Base-by-base conservation (phyloP, 92 coral and sea anemone genomes). In the Zoanthus gigantus region DNA sequence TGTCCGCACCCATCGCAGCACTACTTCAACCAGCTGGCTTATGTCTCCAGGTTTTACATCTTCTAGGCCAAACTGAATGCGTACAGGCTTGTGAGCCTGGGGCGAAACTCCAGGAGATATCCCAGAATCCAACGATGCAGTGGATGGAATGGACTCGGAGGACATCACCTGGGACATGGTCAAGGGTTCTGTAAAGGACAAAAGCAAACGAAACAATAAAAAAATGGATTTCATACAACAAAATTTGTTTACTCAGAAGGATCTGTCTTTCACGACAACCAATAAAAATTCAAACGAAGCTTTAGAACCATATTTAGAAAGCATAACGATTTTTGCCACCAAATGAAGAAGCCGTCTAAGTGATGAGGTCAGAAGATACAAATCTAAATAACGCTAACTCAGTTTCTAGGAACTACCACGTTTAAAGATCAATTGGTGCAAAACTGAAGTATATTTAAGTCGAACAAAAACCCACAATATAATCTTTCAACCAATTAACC, bases 1-100 rank as follows among this genome's bases (percentile, higher is more conserved):
- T 63, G 94, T 93, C 77, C 98, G 92, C 77, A 93, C 93, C 98
- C 98, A 95, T 74, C 69, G 50, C 47, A 95, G 53, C 98, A 95
- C 93, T 13, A 95, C 92, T 80, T 95, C 94, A 63, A 95, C 63
- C 30, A 90, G 84, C 30, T 91, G 90, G 46, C 76, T 66, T 46
- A 93, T 90, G 85, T 91, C 92, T n/a, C 91, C 94, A 86, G 92
- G 76, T 58, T 85, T 91, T 72, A 83, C 90, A 69, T 74, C 89
- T 76, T 91, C 96, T 18, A 78, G 77, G 54, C 90, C 93, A 78
- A 93, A 91, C 91, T 93, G 95, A 72, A 89, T 56, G 74, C 90
- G 89, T 69, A 87, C 58, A 65, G 86, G 79, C 75, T 83, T 95
- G n/a, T 88, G 93, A 71, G 88, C 92, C 76, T 91, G 96, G 88